Evolutionary conservation across 2,797 vertebrate genomes (phyloP), one percentile per base, ranked within the genome.

Genomic region (Oryzias sinensis): DNA sequence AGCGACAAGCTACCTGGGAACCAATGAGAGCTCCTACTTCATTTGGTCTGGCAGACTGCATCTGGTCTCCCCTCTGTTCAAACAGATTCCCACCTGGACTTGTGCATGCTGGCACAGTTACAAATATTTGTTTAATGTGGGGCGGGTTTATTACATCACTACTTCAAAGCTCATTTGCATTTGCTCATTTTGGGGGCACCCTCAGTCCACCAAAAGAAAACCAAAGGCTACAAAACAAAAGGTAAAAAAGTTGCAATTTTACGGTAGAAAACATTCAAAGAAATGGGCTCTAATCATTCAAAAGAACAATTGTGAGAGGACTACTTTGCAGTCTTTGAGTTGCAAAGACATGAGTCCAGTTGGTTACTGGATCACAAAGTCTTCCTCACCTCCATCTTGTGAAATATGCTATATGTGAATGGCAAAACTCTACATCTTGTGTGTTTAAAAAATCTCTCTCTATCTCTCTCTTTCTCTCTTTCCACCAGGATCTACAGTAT

Each of bases 21-120:
- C 45, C 44, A 62, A 14, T 43, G 14, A 42, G 41, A 22, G n/a
- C 40, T 55, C 52, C 20, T 49, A 43, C 29, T 53, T 42, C 24
- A 62, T 62, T 53, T 24, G 20, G 16, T 62, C 5, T 48, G 44
- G 51, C 44, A 53, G 44, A 47, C 4, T 53, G 16, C 60, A 62
- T 53, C 60, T 62, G 60, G 24, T 25, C 37, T 54, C 41, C 18
- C 24, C 52, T 48, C 41, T 43, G 52, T 62, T 55, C 24, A 48
- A 53, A 54, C n/a, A 53, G 22, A 54, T 29, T 54, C 48, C 20
- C 48, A 54, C 16, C 37, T 20, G 51, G 14, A 27, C 44, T 43
- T 62, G 37, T 5, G 29, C 33, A 48, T 25, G 4, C 37, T 16
- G 22, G 14, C 22, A 45, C n/a, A 48, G 41, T 48, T 14, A 54